Conservation (phyloP, 92 coral and sea anemone genomes). For the Phenganax marumi region DNA sequence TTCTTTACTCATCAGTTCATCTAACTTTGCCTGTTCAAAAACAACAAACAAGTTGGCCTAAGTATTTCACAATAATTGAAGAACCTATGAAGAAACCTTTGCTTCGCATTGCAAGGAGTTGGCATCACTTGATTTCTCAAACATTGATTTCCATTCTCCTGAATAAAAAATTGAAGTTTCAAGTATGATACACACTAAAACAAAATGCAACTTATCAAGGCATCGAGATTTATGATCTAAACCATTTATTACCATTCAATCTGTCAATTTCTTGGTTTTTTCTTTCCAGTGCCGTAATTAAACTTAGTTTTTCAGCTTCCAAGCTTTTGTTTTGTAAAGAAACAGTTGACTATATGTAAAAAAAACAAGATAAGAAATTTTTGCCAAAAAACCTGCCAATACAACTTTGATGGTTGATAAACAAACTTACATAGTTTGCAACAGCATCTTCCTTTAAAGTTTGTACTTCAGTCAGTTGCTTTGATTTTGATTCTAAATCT, state of each 20-base stretch:
- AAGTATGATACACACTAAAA: background rate
- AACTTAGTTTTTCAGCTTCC: conserved; percentile 86
- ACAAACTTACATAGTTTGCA: conserved; percentile 75
- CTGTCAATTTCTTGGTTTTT: conserved; percentile 95
- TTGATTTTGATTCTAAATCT: conserved; percentile 65
- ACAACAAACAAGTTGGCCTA: background rate
- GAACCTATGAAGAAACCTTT: conserved; percentile 59
- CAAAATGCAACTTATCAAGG: background rate
- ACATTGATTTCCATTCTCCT: conserved; percentile 97
- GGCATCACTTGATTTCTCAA: conserved; percentile 75
- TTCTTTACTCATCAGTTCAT: conserved; percentile 90
- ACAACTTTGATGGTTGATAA: background rate
- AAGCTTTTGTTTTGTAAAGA: conserved; percentile 77
- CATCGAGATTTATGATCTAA: background rate
- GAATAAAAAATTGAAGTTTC: background rate
- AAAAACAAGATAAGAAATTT: background rate
- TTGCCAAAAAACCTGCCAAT: background rate
- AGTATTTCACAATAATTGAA: background rate
- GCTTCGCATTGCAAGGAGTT: conserved; percentile 77
- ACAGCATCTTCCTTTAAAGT: conserved; percentile 79
- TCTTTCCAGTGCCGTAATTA: conserved; percentile 76
- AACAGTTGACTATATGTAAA: conserved; percentile 67
- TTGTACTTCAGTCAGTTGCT: conserved; percentile 67
- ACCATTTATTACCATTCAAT: conserved; percentile 68
- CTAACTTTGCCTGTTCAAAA: conserved; percentile 68